A percentile compares a stretch with the other conserved stretches of the same genome.
Evolutionary conservation across 1,140 invertebrate genomes (phyloP).

Genomic region (Caerostris extrusa): DNA sequence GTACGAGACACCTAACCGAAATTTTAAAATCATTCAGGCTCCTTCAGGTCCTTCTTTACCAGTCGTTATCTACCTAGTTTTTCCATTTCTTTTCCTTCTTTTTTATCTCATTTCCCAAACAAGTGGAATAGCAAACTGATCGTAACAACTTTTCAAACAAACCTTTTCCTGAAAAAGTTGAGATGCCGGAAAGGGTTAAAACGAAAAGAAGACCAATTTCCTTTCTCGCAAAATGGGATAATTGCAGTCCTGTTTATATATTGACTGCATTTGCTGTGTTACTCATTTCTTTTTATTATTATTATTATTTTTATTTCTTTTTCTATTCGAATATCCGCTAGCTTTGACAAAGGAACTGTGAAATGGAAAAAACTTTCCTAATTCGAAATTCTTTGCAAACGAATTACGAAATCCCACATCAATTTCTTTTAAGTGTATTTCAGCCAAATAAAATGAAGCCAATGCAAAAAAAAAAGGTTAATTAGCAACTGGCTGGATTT

Average conservation of each 20-base stretch:
- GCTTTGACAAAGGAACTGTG: too few relatives aligned
- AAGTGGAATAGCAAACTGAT: slow-evolving; percentile 12
- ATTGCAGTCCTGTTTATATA: not conserved
- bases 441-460: too few relatives aligned
- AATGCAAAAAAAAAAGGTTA: too few relatives aligned
- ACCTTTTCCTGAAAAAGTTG: not conserved
- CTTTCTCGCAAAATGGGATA: not conserved
- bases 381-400: too few relatives aligned
- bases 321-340: too few relatives aligned
- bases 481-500: too few relatives aligned
- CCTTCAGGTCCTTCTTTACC: not conserved
- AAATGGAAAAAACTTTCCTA: too few relatives aligned
- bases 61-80: not conserved
- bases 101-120: not conserved
- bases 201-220: not conserved
- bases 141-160: slow-evolving; percentile 30
- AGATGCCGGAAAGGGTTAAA: slow-evolving; percentile 10
- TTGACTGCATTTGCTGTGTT: not conserved
- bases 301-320: too few relatives aligned
- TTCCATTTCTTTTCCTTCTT: not conserved
- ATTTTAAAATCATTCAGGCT: not conserved
- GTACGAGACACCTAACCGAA: not conserved
- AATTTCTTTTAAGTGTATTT: too few relatives aligned
- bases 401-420: too few relatives aligned
- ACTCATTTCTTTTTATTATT: too few relatives aligned